Percentiles rank a stretch among this genome's conserved stretches.
phyloP scores from a whole-genome alignment of 2,888 invertebrate species.

The Listrodromus nycthemerus region DNA sequence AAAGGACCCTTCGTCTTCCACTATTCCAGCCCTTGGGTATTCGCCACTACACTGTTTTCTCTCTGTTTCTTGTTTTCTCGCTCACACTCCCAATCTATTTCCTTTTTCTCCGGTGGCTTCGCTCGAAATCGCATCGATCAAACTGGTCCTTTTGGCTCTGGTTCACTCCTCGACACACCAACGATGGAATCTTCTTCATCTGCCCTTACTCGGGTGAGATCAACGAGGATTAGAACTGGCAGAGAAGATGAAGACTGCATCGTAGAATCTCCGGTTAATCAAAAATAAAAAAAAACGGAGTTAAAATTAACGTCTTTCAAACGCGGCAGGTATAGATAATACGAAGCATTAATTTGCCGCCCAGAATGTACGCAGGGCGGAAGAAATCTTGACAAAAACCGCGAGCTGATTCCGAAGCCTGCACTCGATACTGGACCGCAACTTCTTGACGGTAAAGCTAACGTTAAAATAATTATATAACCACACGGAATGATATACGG shows the following conservation, averaged over 20 bases:
- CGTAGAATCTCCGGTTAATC: neutral
- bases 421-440: conserved; percentile 55
- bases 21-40: conserved; percentile 75
- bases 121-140: conserved; percentile 68
- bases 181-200: conserved; percentile 70
- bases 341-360: neutral
- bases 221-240: neutral
- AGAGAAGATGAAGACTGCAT: neutral
- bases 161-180: conserved; percentile 63
- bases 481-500: conserved; percentile 81
- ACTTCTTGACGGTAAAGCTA: conserved; percentile 62
- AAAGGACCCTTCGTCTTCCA: conserved; percentile 78
- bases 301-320: neutral
- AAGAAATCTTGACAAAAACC: conserved; percentile 27
- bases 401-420: conserved; percentile 21
- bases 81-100: conserved; percentile 57
- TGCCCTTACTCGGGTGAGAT: conserved; percentile 36
- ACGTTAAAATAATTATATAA: conserved; percentile 81
- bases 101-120: conserved; percentile 37
- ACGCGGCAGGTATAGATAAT: neutral
- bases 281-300: neutral
- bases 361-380: neutral
- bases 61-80: conserved; percentile 54
- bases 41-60: conserved; percentile 58
- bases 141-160: conserved; percentile 40